Evolutionary conservation across 2,888 invertebrate genomes (phyloP).

Genomic region (Ormia ochracea): DNA sequence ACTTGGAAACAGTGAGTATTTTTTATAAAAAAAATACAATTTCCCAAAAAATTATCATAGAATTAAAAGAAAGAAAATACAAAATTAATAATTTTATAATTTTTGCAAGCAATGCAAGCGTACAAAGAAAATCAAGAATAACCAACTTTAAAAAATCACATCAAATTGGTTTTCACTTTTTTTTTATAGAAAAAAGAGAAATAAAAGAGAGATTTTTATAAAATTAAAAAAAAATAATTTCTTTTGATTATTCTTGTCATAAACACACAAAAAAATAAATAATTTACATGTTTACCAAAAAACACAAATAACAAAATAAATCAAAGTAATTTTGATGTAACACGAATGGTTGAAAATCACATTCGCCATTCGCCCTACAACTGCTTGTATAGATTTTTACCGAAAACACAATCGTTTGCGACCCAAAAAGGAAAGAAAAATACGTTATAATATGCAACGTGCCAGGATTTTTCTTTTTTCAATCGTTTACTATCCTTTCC

Average conservation of each 20-base stretch:
- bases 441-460: not conserved
- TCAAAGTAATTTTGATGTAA: conserved; percentile 25
- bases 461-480: not conserved
- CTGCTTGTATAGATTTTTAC: conserved; percentile 50
- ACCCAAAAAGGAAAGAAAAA: conserved; percentile 27
- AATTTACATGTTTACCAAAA: conserved; percentile 16
- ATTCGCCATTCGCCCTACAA: conserved; percentile 5
- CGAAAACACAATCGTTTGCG: not conserved
- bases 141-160: not conserved
- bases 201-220: not conserved
- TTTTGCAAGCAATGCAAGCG: not conserved
- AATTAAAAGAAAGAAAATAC: not conserved
- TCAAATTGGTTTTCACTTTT: not conserved
- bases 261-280: not conserved
- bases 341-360: conserved; percentile 5
- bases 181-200: not conserved
- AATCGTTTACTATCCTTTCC: not conserved
- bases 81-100: not conserved
- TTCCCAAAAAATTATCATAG: not conserved
- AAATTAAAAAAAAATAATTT: conserved; percentile 15
- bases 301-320: not conserved
- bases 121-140: not conserved
- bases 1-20: conserved; percentile 36
- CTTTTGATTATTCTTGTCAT: not conserved
- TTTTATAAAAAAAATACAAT: not conserved